Base-by-base conservation (phyloP, 2,113 vertebrate genomes). In the Calidris pugnax region DNA sequence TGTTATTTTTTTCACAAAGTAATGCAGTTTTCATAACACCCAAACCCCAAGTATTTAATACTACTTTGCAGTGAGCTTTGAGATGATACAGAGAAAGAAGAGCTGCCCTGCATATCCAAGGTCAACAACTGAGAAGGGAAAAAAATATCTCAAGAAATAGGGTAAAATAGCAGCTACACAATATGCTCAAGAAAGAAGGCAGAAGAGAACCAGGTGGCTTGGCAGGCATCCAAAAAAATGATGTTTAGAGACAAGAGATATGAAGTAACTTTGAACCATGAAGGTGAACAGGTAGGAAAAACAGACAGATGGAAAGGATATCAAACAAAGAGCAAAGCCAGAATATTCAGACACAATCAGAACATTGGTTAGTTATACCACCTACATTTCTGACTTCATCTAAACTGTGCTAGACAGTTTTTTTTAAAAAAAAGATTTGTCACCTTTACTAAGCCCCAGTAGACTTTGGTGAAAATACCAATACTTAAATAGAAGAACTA, bases 241-340 rank as follows among this genome's bases (percentile, higher is more conserved):
- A 89, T 63, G 18, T 76, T 93, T 57, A 57, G 69, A 81, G 93
- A 91, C 73, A 81, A 87, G 62, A 71, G 73, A 85, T 37, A 89
- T 9, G 24, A 93, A 77, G 48, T 59, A 88, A 95, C 76, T 96
- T 90, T 85, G 84, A 96, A 89, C 77, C 80, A 66, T 60, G 66
- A 78, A 92, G 84, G 80, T 68, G 60, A 90, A 43, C 35, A 89
- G 80, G 77, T 57, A 82, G 22, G 19, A 94, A 90, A 87, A 7
- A 0, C 5, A 43, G 57, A 56, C 60, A 90, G 80, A 92, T 53
- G 32, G 79, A 92, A 90, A 81, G 16, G 18, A 9, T 75, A 79
- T 33, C 35, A 75, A 84, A 71, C 2, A 2, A 77, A 78, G 23
- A 95, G 37, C 35, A 79, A 60, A 93, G 28, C 15, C 30, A 63